phyloP scores from a whole-genome alignment of 2,113 vertebrate species.

The Eulemur macaco region DNA sequence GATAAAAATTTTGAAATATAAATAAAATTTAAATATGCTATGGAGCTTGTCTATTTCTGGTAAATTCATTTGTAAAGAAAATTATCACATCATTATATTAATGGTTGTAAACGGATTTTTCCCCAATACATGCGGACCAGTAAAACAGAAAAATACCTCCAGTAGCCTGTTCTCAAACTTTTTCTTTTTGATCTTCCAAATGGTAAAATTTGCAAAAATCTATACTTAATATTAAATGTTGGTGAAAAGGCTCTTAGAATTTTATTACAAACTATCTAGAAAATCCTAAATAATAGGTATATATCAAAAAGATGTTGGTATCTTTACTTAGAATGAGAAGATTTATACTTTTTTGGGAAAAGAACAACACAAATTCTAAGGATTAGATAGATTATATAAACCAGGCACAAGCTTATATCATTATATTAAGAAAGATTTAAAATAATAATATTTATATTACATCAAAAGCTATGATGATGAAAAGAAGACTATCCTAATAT shows the following conservation, averaged over 20 bases:
- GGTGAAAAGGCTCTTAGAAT: neutral
- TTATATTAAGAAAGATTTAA: neutral
- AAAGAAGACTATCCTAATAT: neutral
- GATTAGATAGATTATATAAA: neutral
- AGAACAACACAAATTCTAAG: neutral
- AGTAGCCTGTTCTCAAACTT: neutral
- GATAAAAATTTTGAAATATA: neutral
- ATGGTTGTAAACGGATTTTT: neutral
- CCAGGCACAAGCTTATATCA: neutral
- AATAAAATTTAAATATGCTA: neutral
- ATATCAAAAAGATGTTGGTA: neutral
- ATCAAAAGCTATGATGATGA: neutral
- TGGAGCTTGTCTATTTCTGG: neutral
- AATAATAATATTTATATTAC: neutral
- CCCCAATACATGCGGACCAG: fast-evolving
- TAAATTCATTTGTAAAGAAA: neutral
- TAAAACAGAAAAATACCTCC: neutral
- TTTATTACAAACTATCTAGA: neutral
- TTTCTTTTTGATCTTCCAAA: neutral
- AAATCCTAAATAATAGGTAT: neutral
- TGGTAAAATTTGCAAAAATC: neutral
- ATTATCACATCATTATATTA: neutral
- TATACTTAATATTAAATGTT: neutral
- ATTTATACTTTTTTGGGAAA: neutral
- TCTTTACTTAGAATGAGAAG: neutral